Evolutionary conservation across 2,888 invertebrate genomes (phyloP).

Genomic region (Galerucella nymphaeae): DNA sequence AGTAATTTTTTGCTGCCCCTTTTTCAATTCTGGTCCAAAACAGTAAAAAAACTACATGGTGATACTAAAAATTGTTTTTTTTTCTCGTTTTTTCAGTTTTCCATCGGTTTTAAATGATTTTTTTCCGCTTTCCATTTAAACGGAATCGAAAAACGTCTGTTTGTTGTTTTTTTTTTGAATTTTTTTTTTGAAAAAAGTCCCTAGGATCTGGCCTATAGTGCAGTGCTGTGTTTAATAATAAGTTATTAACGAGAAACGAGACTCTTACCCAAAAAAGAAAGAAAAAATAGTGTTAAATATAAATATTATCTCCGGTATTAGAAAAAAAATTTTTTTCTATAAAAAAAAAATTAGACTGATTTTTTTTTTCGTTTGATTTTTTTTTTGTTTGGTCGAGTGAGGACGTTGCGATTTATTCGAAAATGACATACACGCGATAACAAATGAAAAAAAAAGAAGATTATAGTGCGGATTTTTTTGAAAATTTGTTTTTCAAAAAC

Average conservation of each 20-base stretch:
- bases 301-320: conserved; percentile 7
- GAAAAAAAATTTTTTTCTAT: conserved; percentile 24
- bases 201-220: conserved; percentile 25
- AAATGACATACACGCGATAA: conserved; percentile 31
- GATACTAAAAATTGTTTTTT: too few species aligned
- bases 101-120: not conserved
- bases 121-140: not conserved
- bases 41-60: too few species aligned
- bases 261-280: conserved; percentile 13
- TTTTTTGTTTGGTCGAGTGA: conserved; percentile 32
- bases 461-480: conserved; percentile 32
- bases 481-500: conserved; percentile 21
- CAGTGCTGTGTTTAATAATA: conserved; percentile 58
- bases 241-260: conserved; percentile 45
- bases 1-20: too few species aligned
- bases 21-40: too few species aligned
- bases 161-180: not conserved
- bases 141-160: not conserved
- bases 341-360: conserved; percentile 35
- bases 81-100: too few species aligned
- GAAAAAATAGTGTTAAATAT: conserved; percentile 13
- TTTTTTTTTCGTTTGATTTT: conserved; percentile 16
- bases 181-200: conserved; percentile 11
- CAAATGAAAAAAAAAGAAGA: too few species aligned
- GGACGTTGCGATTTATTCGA: conserved; percentile 35